Percentiles rank a stretch among this genome's conserved stretches.
Evolutionary conservation across 2,888 invertebrate genomes (phyloP).

Genomic region (Ochropleura plecta): DNA sequence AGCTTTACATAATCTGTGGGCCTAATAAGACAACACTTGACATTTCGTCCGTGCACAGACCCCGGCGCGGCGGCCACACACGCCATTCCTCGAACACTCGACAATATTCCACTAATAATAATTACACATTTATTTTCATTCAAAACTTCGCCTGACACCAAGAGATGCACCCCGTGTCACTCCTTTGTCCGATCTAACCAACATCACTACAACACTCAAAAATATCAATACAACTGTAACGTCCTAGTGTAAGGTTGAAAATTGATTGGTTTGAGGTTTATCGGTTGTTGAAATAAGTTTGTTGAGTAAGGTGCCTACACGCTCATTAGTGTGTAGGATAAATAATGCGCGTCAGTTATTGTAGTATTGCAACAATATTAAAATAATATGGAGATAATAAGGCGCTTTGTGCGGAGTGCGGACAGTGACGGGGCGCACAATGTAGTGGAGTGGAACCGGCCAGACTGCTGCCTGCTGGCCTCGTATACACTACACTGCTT

Average conservation of each 20-base stretch:
- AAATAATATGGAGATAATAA: slow-evolving; percentile 88
- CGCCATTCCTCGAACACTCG: slow-evolving; percentile 79
- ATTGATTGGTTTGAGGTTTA: slow-evolving; percentile 51
- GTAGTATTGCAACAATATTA: slow-evolving; percentile 88
- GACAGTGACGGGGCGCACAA: slow-evolving; percentile 53
- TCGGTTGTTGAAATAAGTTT: slow-evolving; percentile 61
- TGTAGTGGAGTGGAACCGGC: slow-evolving; percentile 29
- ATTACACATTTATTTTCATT: slow-evolving; percentile 88
- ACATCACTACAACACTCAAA: slow-evolving; percentile 45
- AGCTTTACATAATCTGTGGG: slow-evolving; percentile 62
- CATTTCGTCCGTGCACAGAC: slow-evolving; percentile 59
- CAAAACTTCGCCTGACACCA: slow-evolving; percentile 84
- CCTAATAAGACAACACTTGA: slow-evolving; percentile 82
- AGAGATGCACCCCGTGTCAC: slow-evolving; percentile 87
- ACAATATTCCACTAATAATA: slow-evolving; percentile 82
- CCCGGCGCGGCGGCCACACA: slow-evolving; percentile 75
- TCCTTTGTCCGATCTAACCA: slow-evolving; percentile 77
- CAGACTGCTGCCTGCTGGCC: slow-evolving; percentile 22
- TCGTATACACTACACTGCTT: slow-evolving; percentile 1
- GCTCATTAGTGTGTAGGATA: slow-evolving; percentile 88
- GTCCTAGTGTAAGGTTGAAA: slow-evolving; percentile 63
- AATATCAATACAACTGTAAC: slow-evolving; percentile 44
- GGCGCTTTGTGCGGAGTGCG: slow-evolving; percentile 79
- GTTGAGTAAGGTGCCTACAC: slow-evolving; percentile 84
- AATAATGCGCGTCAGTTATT: slow-evolving; percentile 81